Conservation (phyloP, 2,888 invertebrate species). For the Azorinus chamasolen region DNA sequence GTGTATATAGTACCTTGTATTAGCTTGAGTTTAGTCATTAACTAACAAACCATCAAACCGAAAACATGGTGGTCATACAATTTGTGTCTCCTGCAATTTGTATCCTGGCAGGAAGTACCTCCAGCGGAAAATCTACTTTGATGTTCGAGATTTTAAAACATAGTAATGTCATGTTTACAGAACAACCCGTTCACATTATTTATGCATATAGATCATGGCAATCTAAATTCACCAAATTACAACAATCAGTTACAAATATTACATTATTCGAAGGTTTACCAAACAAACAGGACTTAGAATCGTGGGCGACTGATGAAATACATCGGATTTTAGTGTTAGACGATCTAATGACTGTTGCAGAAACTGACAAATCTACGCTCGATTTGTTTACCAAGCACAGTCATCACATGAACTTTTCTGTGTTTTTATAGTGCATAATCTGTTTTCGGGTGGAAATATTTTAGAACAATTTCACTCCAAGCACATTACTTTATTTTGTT, state of each 20-base stretch:
- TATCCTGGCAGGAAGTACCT: constrained; percentile 18
- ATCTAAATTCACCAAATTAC: constrained; percentile 10
- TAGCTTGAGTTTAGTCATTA: too few species aligned
- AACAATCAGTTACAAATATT: constrained; percentile 12
- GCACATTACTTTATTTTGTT: constrained; percentile 18
- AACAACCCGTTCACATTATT: constrained; percentile 24
- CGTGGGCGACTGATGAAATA: constrained; percentile 1
- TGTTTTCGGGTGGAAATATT: constrained; percentile 15
- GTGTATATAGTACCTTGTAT: too few species aligned
- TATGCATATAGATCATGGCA: constrained; percentile 23
- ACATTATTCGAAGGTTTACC: constrained; percentile 26
- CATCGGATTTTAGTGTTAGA: constrained; percentile 14
- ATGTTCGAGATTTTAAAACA: constrained; percentile 25
- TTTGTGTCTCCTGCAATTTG: constrained; percentile 25
- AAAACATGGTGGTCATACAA: constrained; percentile 12
- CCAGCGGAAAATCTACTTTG: constrained; percentile 21
- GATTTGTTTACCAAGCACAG: constrained; percentile 33
- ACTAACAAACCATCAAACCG: too few species aligned
- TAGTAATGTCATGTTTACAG: constrained; percentile 19
- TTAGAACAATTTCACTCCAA: constrained; percentile 15
- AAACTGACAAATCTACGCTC: constrained; percentile 19
- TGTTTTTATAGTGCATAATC: constrained; percentile 16
- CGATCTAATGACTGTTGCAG: constrained; percentile 19
- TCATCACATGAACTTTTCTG: constrained; percentile 33
- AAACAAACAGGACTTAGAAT: constrained; percentile 12